Percentiles rank a stretch among this genome's conserved stretches.
Conservation (phyloP, 2,113 vertebrate species). For the Hemiscyllium ocellatum region DNA sequence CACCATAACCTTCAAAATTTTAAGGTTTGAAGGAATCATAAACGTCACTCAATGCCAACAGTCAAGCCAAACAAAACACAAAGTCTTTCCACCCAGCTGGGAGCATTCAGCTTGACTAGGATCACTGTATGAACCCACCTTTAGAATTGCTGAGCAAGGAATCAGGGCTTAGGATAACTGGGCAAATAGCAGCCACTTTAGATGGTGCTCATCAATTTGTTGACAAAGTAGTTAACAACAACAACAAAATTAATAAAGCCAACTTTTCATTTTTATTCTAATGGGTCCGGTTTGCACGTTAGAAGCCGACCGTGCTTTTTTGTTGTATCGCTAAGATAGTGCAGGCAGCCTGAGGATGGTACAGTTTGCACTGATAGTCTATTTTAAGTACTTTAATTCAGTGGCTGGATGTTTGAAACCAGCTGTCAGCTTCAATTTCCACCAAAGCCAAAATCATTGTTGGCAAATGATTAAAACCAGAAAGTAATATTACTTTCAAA, state of each 20-base stretch:
- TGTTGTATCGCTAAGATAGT: background rate
- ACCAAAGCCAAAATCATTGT: background rate
- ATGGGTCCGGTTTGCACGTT: too few species aligned
- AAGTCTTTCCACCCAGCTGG: background rate
- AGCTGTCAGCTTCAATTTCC: background rate
- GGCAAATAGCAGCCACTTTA: background rate
- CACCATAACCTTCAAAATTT: background rate
- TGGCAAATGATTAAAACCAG: background rate
- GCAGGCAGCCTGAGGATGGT: background rate
- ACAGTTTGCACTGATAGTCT: background rate
- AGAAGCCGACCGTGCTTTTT: background rate
- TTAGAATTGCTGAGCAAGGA: background rate
- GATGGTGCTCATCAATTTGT: background rate
- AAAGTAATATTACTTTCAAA: background rate
- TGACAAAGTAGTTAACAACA: background rate
- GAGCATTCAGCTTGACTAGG: background rate
- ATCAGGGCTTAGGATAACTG: background rate
- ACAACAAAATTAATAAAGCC: background rate
- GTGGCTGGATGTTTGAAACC: background rate
- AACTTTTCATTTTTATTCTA: background rate
- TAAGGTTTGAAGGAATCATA: background rate
- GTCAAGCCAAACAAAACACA: background rate
- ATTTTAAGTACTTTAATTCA: slow-evolving; percentile 15
- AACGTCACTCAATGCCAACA: background rate
- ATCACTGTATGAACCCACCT: background rate